Evolutionary conservation across 1,140 invertebrate species (phyloP).

Genomic region (Lysiphlebus fabarum): DNA sequence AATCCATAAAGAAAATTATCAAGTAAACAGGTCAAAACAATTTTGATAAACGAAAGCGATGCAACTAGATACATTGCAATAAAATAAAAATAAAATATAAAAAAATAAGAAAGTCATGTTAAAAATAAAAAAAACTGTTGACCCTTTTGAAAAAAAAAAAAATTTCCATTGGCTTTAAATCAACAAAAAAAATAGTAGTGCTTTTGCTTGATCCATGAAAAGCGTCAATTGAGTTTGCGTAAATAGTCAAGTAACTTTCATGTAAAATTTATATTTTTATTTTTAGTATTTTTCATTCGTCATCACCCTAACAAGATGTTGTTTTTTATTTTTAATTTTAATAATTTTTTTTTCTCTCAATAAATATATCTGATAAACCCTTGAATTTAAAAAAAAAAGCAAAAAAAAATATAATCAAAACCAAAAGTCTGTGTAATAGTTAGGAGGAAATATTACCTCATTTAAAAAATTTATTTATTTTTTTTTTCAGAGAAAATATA

Average conservation of each 20-base stretch:
- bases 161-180: slow-evolving; percentile 9
- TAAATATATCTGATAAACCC: too few species aligned
- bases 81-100: too few species aligned
- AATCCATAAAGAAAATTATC: too few species aligned
- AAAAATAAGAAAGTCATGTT: too few species aligned
- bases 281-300: background rate
- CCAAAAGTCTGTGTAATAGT: slow-evolving; percentile 5
- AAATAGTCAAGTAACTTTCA: slow-evolving; percentile 19
- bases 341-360: too few species aligned
- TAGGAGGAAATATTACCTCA: slow-evolving; percentile 30
- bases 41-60: too few species aligned
- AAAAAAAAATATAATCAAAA: background rate
- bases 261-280: slow-evolving; percentile 14
- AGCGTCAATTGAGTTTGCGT: slow-evolving; percentile 27
- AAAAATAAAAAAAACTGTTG: too few species aligned
- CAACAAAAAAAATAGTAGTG: slow-evolving; percentile 16
- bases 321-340: background rate
- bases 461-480: slow-evolving; percentile 7
- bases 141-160: too few species aligned
- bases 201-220: slow-evolving; percentile 16
- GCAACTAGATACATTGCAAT: too few species aligned
- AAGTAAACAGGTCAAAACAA: too few species aligned
- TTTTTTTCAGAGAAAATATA: background rate
- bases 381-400: background rate
- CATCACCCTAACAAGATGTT: background rate